Evolutionary conservation across 2,888 invertebrate genomes (phyloP), one percentile per base, ranked within the genome.

Genomic region (Ferdinandea cuprea): DNA sequence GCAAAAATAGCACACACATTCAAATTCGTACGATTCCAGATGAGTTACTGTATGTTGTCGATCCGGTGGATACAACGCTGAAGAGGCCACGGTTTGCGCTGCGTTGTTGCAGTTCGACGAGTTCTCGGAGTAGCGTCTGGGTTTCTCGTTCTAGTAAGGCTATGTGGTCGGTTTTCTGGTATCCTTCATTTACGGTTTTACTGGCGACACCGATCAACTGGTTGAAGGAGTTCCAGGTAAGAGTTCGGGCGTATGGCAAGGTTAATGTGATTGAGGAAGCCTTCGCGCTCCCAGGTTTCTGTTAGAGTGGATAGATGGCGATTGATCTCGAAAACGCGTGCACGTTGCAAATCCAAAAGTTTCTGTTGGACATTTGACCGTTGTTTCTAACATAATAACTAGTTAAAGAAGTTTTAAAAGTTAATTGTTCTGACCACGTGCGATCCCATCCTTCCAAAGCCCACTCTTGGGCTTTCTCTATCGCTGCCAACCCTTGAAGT

Each of bases 331-430:
- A 96, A 91, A 8, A 99, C 96, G 72, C 98, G 93, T 0, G 98
- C 97, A 65, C 96, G 93, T 88, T 98, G 95, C 85, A 98, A 93
- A 89, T 98, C 98, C 76, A 99, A 92, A 85, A 97, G 93, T 89
- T 99, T 98, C 89, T 98, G 98, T 87, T 98, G 97, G 0, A 98
- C 95, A 90, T 98, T 98, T 65, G 96, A 95, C 94, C 97, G 97
- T 77, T 96, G 96, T 88, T 98, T 98, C 95, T 96, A 86, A 17
- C n/a, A 30, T 0, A 8, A 52, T n/a, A 37, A 15, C 7, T 32
- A 25, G 13, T 61, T 69, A 35, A 2, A 19, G 19, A 44, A 44
- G 8, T 8, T 2, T 11, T n/a, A 19, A 3, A 15, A 30, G 15
- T 28, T 8, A 8, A 13, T 9, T n/a, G 8, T 17, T 87, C 89